These are phyloP conservation scores for Cladopsammia gracilis DNA, from an alignment of 64 coral and sea anemone genomes.

Conservation along the genomic window DNA sequence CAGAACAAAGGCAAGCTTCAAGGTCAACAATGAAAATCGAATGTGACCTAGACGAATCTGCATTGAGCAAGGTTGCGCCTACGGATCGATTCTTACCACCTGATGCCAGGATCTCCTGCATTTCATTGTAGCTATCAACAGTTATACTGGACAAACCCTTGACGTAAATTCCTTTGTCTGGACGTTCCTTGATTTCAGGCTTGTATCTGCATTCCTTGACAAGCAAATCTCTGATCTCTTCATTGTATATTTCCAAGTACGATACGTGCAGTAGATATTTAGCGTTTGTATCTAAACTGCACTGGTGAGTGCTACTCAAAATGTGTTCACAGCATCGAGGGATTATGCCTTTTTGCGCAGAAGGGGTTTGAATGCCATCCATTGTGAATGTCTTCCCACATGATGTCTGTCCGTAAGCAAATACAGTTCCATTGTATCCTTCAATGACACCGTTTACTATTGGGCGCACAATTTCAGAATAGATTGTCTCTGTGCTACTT, in stretches of 20 bases:
- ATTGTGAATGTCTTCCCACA: conserved; percentile 97
- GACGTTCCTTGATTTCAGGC: conserved; percentile 91
- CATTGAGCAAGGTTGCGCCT: conserved; percentile 84
- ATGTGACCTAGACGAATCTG: conserved; percentile 90
- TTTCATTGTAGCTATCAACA: conserved; percentile 88
- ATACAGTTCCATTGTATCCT: conserved; percentile 92
- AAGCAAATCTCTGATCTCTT: conserved; percentile 88
- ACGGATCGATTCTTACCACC: conserved; percentile 92
- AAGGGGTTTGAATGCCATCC: conserved; percentile 71
- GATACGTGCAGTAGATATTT: conserved; percentile 89
- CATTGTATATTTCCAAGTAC: conserved; percentile 94
- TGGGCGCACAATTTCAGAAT: conserved; percentile 85
- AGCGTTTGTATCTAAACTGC: conserved; percentile 21
- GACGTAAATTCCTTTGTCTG: conserved; percentile 90
- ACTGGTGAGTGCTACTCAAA: conserved; percentile 63
- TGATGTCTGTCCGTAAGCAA: conserved; percentile 91
- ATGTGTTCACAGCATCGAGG: conserved; percentile 88
- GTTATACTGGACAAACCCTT: conserved; percentile 92
- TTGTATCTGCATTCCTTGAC: conserved; percentile 81
- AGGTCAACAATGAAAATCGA: conserved; percentile 90
- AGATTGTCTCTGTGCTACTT: conserved; percentile 81
- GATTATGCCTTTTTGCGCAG: conserved; percentile 76
- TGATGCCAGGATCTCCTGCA: conserved; percentile 78
- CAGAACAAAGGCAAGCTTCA: conserved; percentile 72
- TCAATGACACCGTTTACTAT: conserved; percentile 90